These are phyloP conservation scores for Eubucco bourcierii DNA, from an alignment of 2,113 vertebrate species.

Conservation along the genomic window DNA sequence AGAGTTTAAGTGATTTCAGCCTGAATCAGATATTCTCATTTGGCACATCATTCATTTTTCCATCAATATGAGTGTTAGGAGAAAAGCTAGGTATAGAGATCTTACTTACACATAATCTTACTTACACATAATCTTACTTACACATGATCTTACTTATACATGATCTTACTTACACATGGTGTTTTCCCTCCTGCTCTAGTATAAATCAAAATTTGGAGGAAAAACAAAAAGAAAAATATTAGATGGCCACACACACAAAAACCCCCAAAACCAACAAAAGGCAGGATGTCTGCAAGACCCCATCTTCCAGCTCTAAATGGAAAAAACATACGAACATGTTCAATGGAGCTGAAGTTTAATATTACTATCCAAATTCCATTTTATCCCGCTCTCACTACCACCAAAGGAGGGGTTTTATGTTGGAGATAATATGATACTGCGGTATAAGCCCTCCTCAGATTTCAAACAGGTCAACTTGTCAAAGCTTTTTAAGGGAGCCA, in stretches of 20 bases:
- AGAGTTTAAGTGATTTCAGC: conserved; percentile 9
- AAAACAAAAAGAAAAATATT: not conserved
- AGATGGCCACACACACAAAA: not conserved
- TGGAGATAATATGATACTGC: conserved; percentile 76
- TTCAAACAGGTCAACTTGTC: conserved; percentile 87
- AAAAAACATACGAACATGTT: conserved; percentile 56
- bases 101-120: not conserved
- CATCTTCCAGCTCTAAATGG: conserved; percentile 48
- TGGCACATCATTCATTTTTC: conserved; percentile 12
- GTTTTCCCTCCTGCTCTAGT: not conserved
- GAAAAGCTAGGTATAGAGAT: not conserved
- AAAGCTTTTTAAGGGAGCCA: conserved; percentile 86
- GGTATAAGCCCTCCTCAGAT: conserved; percentile 78
- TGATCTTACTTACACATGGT: not conserved
- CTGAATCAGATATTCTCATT: conserved; percentile 19
- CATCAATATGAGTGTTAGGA: not conserved
- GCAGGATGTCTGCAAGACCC: conserved; percentile 34
- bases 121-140: not conserved
- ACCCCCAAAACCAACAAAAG: not conserved
- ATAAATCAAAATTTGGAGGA: conserved; percentile 20
- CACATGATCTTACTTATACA: not conserved
- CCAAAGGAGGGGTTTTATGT: conserved; percentile 62
- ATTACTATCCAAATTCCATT: conserved; percentile 72
- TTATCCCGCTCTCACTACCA: conserved; percentile 67
- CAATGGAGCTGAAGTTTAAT: conserved; percentile 69